phyloP scores from a whole-genome alignment of 2,113 vertebrate genomes.

The Alces alces region DNA sequence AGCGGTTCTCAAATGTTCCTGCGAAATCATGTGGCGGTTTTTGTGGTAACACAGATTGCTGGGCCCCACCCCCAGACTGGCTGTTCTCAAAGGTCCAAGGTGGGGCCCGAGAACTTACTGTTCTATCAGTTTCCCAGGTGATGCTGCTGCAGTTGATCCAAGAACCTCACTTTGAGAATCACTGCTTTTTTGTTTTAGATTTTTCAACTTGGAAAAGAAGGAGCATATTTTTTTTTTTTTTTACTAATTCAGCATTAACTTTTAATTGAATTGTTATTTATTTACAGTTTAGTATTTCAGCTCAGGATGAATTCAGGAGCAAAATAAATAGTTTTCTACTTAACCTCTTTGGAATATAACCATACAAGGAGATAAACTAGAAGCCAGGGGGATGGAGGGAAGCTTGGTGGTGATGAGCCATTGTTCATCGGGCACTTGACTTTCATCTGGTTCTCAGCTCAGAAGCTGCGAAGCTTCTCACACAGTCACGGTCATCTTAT shows the following conservation, averaged over 20 bases:
- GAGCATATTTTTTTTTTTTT: neutral
- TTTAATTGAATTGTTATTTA: neutral
- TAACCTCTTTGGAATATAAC: neutral
- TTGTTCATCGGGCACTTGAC: neutral
- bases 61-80: neutral
- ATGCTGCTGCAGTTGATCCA: neutral
- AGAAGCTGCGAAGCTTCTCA: neutral
- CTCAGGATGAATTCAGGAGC: neutral
- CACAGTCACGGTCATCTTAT: accelerated
- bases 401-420: accelerated
- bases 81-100: neutral
- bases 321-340: neutral
- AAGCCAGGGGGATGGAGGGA: accelerated
- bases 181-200: neutral
- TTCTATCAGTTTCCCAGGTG: neutral
- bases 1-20: neutral
- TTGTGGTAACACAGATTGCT: neutral
- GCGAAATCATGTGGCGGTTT: neutral
- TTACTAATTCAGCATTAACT: neutral
- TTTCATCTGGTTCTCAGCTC: neutral
- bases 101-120: neutral
- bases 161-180: neutral
- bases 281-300: neutral
- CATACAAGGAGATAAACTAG: neutral
- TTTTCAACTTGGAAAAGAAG: neutral